These are phyloP conservation scores for Columba janthina DNA, from an alignment of 2,113 vertebrate species.

Conservation along the genomic window DNA sequence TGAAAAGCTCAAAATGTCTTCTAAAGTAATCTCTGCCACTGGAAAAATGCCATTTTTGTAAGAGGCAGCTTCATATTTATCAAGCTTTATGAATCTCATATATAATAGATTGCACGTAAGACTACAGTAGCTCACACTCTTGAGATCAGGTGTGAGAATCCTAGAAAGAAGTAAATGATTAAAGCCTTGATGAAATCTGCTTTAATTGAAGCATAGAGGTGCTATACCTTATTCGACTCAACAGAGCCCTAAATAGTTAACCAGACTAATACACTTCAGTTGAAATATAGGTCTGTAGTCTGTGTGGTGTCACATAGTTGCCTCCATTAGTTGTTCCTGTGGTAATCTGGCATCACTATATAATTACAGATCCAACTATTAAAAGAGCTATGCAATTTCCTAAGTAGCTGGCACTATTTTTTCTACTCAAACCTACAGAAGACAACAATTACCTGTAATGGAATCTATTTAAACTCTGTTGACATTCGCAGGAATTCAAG, in stretches of 20 bases:
- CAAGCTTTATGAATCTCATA: background rate
- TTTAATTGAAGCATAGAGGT: background rate
- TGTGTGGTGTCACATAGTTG: background rate
- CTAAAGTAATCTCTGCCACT: conserved; percentile 24
- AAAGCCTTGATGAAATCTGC: background rate
- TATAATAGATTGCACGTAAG: background rate
- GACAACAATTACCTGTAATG: background rate
- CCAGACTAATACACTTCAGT: background rate
- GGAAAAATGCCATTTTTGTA: conserved; percentile 26
- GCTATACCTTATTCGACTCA: background rate
- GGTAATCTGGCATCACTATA: background rate
- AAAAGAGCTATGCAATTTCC: background rate
- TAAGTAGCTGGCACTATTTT: background rate
- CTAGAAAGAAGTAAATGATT: background rate
- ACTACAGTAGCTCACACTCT: background rate
- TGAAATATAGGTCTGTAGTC: background rate
- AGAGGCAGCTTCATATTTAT: conserved; percentile 28
- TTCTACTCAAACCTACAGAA: background rate
- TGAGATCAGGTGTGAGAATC: background rate
- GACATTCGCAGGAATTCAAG: background rate
- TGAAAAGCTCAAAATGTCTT: conserved; percentile 21
- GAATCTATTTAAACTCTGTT: background rate
- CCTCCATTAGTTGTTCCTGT: background rate
- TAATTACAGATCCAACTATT: background rate
- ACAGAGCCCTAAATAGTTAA: background rate